Percentiles rank a stretch among this genome's conserved stretches.
These are phyloP conservation scores for Poecilobothrus nobilitatus DNA, from an alignment of 2,888 invertebrate species.

Conservation along the genomic window DNA sequence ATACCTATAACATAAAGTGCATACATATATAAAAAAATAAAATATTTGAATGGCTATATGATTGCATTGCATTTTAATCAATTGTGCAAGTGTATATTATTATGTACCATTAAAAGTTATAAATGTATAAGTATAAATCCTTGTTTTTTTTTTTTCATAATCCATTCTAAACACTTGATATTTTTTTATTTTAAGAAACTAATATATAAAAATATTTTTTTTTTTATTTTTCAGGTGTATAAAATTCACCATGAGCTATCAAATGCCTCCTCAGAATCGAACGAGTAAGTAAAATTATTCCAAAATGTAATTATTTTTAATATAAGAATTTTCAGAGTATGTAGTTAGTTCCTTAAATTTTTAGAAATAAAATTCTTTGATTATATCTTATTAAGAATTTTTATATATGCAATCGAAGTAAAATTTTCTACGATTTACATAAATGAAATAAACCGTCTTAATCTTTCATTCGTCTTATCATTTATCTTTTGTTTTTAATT, in stretches of 20 bases:
- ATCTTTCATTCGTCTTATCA: too few relatives aligned
- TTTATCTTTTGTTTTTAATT: too few relatives aligned
- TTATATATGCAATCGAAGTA: too few relatives aligned
- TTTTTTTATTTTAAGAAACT: not conserved
- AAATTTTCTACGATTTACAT: too few relatives aligned
- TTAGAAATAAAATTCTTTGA: too few relatives aligned
- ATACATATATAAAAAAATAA: not conserved
- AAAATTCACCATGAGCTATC: constrained; percentile 68
- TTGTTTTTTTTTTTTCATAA: not conserved
- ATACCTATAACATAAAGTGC: not conserved
- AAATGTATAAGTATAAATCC: not conserved
- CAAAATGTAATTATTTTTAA: too few relatives aligned
- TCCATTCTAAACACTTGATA: not conserved
- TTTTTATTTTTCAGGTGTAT: not conserved
- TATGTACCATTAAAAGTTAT: not conserved
- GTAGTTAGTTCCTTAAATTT: too few relatives aligned
- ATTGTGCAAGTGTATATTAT: constrained; percentile 6
- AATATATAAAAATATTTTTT: not conserved
- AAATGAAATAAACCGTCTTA: too few relatives aligned
- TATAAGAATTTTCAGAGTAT: too few relatives aligned
- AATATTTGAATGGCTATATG: not conserved
- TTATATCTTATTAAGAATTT: too few relatives aligned
- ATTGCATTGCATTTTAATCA: not conserved
- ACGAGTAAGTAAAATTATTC: constrained; percentile 60
- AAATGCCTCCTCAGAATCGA: constrained; percentile 73